These are phyloP conservation scores for Phyto melanocephala DNA, from an alignment of 2,888 invertebrate genomes.

Conservation along the genomic window DNA sequence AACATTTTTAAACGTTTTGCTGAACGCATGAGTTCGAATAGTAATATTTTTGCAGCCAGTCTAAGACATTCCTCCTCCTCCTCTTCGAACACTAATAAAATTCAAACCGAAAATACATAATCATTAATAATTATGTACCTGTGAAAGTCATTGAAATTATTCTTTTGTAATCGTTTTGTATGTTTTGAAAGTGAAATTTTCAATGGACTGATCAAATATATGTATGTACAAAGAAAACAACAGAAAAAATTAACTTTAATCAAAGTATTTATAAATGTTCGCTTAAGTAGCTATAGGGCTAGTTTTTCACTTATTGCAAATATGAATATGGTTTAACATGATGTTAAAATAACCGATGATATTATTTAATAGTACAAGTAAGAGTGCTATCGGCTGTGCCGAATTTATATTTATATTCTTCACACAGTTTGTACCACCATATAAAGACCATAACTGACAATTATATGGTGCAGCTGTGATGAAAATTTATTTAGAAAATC, in stretches of 20 bases:
- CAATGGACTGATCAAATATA: constrained; percentile 35
- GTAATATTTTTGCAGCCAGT: constrained; percentile 46
- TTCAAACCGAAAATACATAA: constrained; percentile 36
- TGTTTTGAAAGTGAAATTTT: not conserved
- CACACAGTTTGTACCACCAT: too few relatives aligned
- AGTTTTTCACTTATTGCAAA: too few relatives aligned
- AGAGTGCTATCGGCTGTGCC: too few relatives aligned
- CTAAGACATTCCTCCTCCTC: constrained; percentile 45
- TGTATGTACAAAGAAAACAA: not conserved
- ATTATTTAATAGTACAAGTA: too few relatives aligned
- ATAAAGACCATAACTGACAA: too few relatives aligned
- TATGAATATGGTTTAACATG: too few relatives aligned
- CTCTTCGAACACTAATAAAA: constrained; percentile 64
- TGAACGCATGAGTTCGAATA: constrained; percentile 74
- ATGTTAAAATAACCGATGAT: too few relatives aligned
- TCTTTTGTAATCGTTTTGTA: not conserved
- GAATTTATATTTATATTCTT: too few relatives aligned
- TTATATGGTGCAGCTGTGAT: too few relatives aligned
- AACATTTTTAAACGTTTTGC: constrained; percentile 78
- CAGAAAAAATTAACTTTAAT: not conserved
- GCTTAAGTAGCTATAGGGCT: constrained; percentile 1
- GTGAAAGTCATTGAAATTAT: constrained; percentile 16
- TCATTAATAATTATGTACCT: not conserved
- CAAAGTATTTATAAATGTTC: not conserved
- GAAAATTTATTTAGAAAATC: too few relatives aligned